Base-by-base conservation (phyloP, 1,140 invertebrate species). In the Argopecten irradians region DNA sequence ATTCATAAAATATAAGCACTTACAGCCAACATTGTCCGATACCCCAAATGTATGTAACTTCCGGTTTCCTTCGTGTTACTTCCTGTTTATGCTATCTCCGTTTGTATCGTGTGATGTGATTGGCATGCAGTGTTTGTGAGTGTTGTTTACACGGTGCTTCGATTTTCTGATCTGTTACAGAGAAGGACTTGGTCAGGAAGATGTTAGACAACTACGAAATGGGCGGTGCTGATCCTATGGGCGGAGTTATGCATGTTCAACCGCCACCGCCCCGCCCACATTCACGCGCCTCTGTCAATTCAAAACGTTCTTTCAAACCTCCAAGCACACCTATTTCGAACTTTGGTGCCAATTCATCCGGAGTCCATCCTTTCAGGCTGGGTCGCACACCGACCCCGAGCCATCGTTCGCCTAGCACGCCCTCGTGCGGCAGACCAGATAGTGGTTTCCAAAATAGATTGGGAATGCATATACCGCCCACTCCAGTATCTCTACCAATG, bases 111-210 rank as follows among this genome's bases (percentile, higher is more conserved):
- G 14, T 71, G 55, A n/a, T 71, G 22, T 71, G 55, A 0, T 22
- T 28, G 55, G 7, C 5, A 71, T 71, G 55, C 55, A 28, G 55
- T 71, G 55, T 71, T n/a, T 71, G 55, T 71, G 55, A 71, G 55
- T 71, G 55, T 71, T 11, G 55, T 71, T 71, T 71, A 71, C 22
- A 71, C 55, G 43, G 32, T 46, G 43, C 35, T 34, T 46, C 85
- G 41, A 86, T 41, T 86, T 19, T 46, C 28, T 82, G 32, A 34
- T 34, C 55, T 34, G 43, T 46, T 55, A 0, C 83, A 88, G 87
- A 88, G 83, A 84, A 71, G 32, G 83, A 88, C 35, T 46, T 88
- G 43, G 85, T 88, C 43, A 41, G 83, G 22, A 88, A 85, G 41
- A 43, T 88, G 28, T 28, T 88, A 71, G 87, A 85, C 22, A 39